A percentile compares a stretch with the other conserved stretches of the same genome.
Evolutionary conservation across 2,797 vertebrate species (phyloP).

Genomic region (Mareca strepera): DNA sequence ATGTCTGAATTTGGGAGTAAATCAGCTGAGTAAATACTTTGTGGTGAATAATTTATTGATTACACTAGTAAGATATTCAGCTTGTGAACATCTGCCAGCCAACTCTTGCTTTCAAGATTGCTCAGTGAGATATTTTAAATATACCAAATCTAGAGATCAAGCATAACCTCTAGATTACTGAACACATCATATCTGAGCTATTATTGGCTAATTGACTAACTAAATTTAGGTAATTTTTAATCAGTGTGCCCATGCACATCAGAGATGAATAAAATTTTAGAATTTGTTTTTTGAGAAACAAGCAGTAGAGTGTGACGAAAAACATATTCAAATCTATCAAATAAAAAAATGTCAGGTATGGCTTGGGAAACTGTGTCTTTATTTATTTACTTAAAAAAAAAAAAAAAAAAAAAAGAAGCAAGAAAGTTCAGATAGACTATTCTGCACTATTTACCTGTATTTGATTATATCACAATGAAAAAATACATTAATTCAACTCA

Average conservation of each 20-base stretch:
- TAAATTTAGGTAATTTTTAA: not conserved
- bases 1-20: not conserved
- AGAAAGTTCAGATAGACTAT: not conserved
- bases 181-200: not conserved
- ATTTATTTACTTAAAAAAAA: not conserved
- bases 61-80: not conserved
- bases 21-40: not conserved
- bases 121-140: not conserved
- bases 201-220: not conserved
- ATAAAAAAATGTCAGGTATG: not conserved
- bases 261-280: not conserved
- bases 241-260: not conserved
- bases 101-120: not conserved
- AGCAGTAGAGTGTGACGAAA: fast-evolving
- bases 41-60: not conserved
- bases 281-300: not conserved
- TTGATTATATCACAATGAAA: not conserved
- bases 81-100: not conserved
- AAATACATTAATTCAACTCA: not conserved
- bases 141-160: not conserved
- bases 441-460: not conserved
- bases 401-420: too few species aligned
- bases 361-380: not conserved
- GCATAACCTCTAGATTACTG: not conserved
- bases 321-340: not conserved